Conservation (phyloP, 2,888 invertebrate species). For the Petrolisthes cinctipes region DNA sequence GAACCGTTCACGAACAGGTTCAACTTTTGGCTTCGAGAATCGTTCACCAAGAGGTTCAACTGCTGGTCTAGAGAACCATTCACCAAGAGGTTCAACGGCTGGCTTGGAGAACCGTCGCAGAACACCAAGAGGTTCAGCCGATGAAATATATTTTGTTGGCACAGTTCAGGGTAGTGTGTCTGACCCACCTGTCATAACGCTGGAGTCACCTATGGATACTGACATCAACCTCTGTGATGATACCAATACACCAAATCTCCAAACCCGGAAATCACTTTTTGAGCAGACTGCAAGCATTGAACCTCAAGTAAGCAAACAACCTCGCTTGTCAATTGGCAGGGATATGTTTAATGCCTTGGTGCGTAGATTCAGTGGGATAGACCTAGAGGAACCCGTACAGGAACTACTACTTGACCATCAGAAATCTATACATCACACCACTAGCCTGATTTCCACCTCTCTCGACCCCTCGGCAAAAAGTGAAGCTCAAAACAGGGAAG, state of each 20-base stretch:
- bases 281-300: background rate
- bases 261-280: no score
- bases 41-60: conserved; percentile 34
- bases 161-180: no score
- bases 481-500: background rate
- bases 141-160: background rate
- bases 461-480: no score
- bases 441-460: no score
- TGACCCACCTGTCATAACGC: no score
- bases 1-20: conserved; percentile 26
- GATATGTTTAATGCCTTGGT: conserved; percentile 40
- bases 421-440: no score
- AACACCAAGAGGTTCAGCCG: conserved; percentile 22
- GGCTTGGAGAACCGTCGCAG: background rate
- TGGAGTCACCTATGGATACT: no score
- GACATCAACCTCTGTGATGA: no score
- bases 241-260: no score
- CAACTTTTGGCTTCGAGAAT: conserved; percentile 6
- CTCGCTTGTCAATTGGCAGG: conserved; percentile 34
- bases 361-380: conserved; percentile 30
- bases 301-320: conserved; percentile 14
- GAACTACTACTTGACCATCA: background rate
- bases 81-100: conserved; percentile 19
- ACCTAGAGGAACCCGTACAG: background rate
- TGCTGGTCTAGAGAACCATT: conserved; percentile 28